These are phyloP conservation scores for Lochmaea capreae DNA, from an alignment of 2,888 invertebrate genomes.

Conservation along the genomic window DNA sequence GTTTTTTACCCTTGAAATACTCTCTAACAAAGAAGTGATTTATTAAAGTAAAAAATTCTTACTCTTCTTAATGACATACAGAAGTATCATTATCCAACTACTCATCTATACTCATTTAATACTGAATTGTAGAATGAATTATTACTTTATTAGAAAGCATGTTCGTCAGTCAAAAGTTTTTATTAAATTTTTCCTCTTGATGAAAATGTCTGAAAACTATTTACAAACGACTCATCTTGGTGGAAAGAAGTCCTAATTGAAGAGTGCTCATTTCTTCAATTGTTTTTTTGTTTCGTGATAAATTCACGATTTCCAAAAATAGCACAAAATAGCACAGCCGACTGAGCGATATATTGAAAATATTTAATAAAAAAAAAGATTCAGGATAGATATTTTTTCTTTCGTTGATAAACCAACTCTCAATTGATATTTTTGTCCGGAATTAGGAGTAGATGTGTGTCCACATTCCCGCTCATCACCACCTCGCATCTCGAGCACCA, in stretches of 20 bases:
- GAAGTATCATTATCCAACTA: too few species aligned
- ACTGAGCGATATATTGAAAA: constrained; percentile 34
- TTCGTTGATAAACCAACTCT: neutral
- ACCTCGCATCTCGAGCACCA: too few species aligned
- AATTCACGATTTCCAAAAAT: constrained; percentile 28
- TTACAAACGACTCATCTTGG: constrained; percentile 27
- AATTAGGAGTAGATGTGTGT: too few species aligned
- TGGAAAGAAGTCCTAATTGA: constrained; percentile 24
- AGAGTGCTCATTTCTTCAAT: constrained; percentile 37
- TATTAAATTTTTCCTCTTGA: constrained; percentile 3
- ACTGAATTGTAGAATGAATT: too few species aligned
- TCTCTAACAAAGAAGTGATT: too few species aligned
- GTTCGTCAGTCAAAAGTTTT: neutral
- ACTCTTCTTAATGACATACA: too few species aligned
- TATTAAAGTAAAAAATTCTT: too few species aligned
- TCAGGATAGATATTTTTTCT: neutral
- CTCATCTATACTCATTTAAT: too few species aligned
- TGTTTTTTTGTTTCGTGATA: constrained; percentile 9
- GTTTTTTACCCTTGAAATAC: too few species aligned
- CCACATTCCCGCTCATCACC: too few species aligned
- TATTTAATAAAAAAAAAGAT: constrained; percentile 9
- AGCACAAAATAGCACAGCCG: constrained; percentile 36
- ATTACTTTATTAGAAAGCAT: too few species aligned
- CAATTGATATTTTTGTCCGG: too few species aligned
- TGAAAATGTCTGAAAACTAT: constrained; percentile 20